Conservation (phyloP, 2,797 vertebrate species). For the Odontamblyopus rebecca region DNA sequence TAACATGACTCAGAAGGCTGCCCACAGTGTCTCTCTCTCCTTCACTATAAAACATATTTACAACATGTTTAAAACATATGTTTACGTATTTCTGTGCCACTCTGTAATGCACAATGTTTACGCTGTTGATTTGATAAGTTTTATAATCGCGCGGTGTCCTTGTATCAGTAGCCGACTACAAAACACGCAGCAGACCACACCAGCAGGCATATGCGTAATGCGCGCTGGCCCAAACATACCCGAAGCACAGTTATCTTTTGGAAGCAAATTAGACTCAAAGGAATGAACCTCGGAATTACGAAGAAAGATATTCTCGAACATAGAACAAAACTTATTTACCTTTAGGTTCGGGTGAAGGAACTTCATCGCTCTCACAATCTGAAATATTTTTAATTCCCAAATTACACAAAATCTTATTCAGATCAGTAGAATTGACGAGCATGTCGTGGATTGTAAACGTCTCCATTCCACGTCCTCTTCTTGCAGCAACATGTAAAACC, state of each 20-base stretch:
- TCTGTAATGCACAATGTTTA: neutral
- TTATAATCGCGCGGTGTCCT: neutral
- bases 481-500: constrained; percentile 30
- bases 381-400: constrained; percentile 76
- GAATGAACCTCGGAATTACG: neutral
- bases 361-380: constrained; percentile 63
- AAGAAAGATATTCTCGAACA: neutral
- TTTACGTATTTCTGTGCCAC: neutral
- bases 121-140: neutral
- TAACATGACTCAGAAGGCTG: neutral
- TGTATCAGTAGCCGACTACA: constrained; percentile 8
- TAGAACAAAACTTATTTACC: constrained; percentile 48
- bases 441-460: constrained; percentile 73
- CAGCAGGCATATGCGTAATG: constrained; percentile 54
- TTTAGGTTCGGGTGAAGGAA: constrained; percentile 60
- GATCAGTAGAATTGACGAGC: constrained; percentile 77
- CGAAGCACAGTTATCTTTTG: constrained; percentile 25
- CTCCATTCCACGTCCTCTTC: constrained; percentile 67
- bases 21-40: neutral
- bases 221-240: constrained; percentile 51
- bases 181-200: constrained; percentile 13
- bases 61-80: neutral
- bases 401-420: constrained; percentile 77
- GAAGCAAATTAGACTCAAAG: neutral
- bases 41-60: neutral